Evolutionary conservation across 2,888 invertebrate genomes (phyloP).

Genomic region (Epirrhoe alternata): DNA sequence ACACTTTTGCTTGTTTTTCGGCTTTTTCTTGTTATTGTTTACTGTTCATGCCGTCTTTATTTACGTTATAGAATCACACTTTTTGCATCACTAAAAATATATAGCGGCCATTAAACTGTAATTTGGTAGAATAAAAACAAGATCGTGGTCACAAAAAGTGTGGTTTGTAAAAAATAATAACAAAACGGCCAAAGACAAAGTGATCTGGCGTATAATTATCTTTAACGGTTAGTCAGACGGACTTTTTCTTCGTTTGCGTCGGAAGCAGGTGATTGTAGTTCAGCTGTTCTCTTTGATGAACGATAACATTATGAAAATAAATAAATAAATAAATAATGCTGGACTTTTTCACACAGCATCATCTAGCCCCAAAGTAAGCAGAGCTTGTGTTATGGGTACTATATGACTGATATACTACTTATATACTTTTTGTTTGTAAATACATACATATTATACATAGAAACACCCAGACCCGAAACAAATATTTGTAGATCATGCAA

Average conservation of each 20-base stretch:
- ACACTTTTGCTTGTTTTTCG: background rate
- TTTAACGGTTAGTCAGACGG: slow-evolving; percentile 42
- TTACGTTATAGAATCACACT: slow-evolving; percentile 23
- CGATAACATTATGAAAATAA: background rate
- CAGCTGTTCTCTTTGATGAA: slow-evolving; percentile 9
- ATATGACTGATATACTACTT: no score
- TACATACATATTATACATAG: no score
- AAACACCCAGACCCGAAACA: no score
- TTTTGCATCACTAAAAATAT: slow-evolving; percentile 34
- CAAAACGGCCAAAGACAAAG: slow-evolving; percentile 39
- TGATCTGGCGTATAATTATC: slow-evolving; percentile 46
- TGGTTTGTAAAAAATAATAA: slow-evolving; percentile 39
- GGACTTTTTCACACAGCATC: no score
- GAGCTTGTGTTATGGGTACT: no score
- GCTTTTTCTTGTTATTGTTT: slow-evolving; percentile 19
- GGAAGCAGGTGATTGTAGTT: slow-evolving; percentile 17
- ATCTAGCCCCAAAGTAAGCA: no score
- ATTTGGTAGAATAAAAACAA: slow-evolving; percentile 33
- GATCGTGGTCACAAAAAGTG: slow-evolving; percentile 35
- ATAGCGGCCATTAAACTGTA: slow-evolving; percentile 39
- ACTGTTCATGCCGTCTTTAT: slow-evolving; percentile 22
- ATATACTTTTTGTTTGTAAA: no score
- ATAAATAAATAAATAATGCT: no score
- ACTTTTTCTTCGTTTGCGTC: slow-evolving; percentile 20
- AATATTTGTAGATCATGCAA: no score